Conservation (phyloP, 2,888 invertebrate genomes). For the Diarsia mendica region DNA sequence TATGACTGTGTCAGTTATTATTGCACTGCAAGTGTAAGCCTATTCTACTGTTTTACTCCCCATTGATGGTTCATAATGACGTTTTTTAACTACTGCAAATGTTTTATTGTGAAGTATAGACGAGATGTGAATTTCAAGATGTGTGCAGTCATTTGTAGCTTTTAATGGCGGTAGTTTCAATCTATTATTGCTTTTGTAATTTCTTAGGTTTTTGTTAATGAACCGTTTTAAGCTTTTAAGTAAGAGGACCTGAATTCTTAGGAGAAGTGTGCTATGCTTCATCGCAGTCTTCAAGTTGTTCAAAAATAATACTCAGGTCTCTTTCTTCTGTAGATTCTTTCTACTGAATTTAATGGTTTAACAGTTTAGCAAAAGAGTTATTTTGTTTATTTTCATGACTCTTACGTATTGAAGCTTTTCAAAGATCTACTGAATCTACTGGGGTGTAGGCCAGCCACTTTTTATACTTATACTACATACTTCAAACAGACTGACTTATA, state of each 20-base stretch:
- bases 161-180: slow-evolving; percentile 20
- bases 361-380: background rate
- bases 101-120: slow-evolving; percentile 57
- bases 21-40: slow-evolving; percentile 52
- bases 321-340: background rate
- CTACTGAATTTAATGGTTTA: background rate
- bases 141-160: slow-evolving; percentile 41
- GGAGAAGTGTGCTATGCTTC: background rate
- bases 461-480: too few species aligned
- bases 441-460: too few species aligned
- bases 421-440: background rate
- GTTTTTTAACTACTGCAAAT: slow-evolving; percentile 54
- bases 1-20: slow-evolving; percentile 63
- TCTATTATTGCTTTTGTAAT: slow-evolving; percentile 21
- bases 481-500: too few species aligned
- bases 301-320: background rate
- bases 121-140: slow-evolving; percentile 43
- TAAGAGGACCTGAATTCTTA: background rate
- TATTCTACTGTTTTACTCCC: slow-evolving; percentile 58
- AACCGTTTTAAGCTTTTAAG: background rate
- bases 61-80: slow-evolving; percentile 61
- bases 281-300: background rate
- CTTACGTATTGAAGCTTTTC: background rate
- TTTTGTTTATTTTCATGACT: background rate
- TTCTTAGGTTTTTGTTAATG: slow-evolving; percentile 4